These are phyloP conservation scores for Aporrectodea caliginosa DNA, from an alignment of 1,140 invertebrate species.

Conservation along the genomic window DNA sequence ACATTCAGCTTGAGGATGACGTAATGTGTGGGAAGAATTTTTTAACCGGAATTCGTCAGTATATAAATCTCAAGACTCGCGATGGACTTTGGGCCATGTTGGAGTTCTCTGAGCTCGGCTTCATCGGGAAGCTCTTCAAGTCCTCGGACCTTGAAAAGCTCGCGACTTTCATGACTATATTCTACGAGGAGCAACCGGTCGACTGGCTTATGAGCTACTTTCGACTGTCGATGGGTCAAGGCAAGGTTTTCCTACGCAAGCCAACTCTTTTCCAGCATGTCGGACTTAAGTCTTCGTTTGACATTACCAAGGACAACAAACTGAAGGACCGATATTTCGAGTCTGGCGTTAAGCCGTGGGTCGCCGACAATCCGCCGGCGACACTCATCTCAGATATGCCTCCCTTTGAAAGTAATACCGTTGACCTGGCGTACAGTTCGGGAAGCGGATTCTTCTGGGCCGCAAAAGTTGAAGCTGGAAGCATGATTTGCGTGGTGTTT, in stretches of 20 bases:
- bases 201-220: conserved; percentile 47
- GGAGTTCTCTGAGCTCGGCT: conserved; percentile 50
- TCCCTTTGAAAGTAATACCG: neutral
- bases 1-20: conserved; percentile 54
- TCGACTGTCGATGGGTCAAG: conserved; percentile 36
- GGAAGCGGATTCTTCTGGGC: neutral
- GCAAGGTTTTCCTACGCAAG: conserved; percentile 31
- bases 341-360: neutral
- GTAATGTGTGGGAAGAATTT: conserved; percentile 46
- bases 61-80: conserved; percentile 32
- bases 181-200: conserved; percentile 49
- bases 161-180: conserved; percentile 42
- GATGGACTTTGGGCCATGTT: conserved; percentile 43
- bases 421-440: neutral
- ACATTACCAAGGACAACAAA: conserved; percentile 27
- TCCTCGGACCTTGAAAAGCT: conserved; percentile 42
- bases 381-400: neutral
- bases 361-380: neutral
- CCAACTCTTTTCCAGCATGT: conserved; percentile 51
- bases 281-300: conserved; percentile 47
- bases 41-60: conserved; percentile 42
- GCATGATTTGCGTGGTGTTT: neutral
- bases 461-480: neutral
- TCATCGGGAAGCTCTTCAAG: conserved; percentile 52
- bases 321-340: conserved; percentile 28